A percentile compares a stretch with the other conserved stretches of the same genome.
Conservation (phyloP, 2,888 invertebrate genomes). For the Globia sparganii region DNA sequence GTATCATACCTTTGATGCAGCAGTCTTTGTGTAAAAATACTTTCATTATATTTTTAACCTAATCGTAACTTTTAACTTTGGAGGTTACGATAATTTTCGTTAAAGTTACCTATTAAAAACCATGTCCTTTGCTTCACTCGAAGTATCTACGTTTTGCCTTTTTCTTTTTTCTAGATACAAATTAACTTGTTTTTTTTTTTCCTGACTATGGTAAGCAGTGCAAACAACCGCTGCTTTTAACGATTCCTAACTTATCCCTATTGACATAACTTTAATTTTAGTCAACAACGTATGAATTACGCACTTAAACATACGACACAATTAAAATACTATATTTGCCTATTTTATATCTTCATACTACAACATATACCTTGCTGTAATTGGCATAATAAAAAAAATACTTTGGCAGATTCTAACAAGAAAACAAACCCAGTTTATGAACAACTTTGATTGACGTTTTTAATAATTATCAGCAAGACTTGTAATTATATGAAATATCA, state of each 20-base stretch:
- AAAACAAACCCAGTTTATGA: not conserved
- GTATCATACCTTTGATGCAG: slow-evolving; percentile 75
- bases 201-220: slow-evolving; percentile 1
- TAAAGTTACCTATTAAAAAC: not conserved
- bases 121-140: slow-evolving; percentile 18
- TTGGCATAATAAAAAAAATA: slow-evolving; percentile 8
- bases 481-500: slow-evolving; percentile 10
- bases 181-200: slow-evolving; percentile 12
- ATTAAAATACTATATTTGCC: not conserved
- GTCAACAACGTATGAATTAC: slow-evolving; percentile 1
- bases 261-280: slow-evolving; percentile 25
- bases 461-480: not conserved
- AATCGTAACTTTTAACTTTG: slow-evolving; percentile 39
- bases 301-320: not conserved
- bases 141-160: not conserved
- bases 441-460: not conserved
- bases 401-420: slow-evolving; percentile 11
- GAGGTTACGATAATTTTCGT: slow-evolving; percentile 52
- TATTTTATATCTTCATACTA: not conserved
- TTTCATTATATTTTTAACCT: slow-evolving; percentile 55
- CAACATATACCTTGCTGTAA: not conserved
- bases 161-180: not conserved
- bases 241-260: slow-evolving; percentile 57
- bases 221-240: slow-evolving; percentile 35
- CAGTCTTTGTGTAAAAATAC: slow-evolving; percentile 72